phyloP scores from a whole-genome alignment of 2,888 invertebrate genomes.

The Cyaniris semiargus region DNA sequence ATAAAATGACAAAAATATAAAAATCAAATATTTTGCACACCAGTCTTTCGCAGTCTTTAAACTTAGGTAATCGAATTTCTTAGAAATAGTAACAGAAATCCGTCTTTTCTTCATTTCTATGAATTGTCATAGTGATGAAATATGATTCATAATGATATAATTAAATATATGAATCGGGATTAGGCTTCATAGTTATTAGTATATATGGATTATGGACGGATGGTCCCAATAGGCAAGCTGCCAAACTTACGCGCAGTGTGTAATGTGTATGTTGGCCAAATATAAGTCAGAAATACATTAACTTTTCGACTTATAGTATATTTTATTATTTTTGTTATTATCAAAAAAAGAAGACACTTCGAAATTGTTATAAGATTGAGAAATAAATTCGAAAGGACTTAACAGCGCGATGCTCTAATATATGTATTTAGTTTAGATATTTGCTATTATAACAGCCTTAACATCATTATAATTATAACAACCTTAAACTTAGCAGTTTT shows the following conservation, averaged over 20 bases:
- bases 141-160: not conserved
- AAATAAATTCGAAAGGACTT: not conserved
- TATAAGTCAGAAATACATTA: conserved; percentile 1
- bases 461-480: no score
- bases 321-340: not conserved
- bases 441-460: no score
- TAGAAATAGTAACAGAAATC: not conserved
- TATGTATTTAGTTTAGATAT: no score
- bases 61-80: no score
- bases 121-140: not conserved
- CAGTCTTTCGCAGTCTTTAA: not conserved
- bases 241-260: conserved; percentile 32
- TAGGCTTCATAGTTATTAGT: not conserved
- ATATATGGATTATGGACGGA: not conserved
- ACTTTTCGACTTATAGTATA: not conserved
- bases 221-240: conserved; percentile 35
- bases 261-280: conserved; percentile 28
- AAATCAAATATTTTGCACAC: not conserved
- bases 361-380: not conserved
- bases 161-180: not conserved
- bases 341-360: not conserved
- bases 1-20: not conserved
- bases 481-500: no score
- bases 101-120: not conserved
- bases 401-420: no score